phyloP scores from a whole-genome alignment of 2,888 invertebrate species.

The Platycheirus rosarum region DNA sequence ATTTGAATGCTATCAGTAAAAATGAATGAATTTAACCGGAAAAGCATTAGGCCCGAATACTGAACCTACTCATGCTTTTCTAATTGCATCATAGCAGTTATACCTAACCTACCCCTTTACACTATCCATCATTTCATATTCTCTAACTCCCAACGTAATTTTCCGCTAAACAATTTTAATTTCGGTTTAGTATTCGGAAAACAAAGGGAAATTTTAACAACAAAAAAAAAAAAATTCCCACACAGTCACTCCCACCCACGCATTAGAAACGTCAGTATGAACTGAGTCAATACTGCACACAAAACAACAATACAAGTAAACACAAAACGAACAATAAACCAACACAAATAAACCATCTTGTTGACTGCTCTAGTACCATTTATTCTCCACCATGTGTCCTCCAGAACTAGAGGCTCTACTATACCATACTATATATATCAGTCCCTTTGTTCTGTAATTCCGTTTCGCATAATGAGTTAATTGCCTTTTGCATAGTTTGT shows the following conservation, averaged over 20 bases:
- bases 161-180: constrained; percentile 51
- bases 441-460: constrained; percentile 65
- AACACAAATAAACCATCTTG: constrained; percentile 24
- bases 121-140: not conserved
- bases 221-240: too few species aligned
- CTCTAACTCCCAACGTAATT: constrained; percentile 44
- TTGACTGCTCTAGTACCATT: constrained; percentile 42
- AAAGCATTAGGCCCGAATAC: too few species aligned
- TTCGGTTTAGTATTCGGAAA: constrained; percentile 55
- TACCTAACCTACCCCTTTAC: not conserved
- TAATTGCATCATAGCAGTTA: too few species aligned
- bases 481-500: constrained; percentile 71
- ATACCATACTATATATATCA: not conserved
- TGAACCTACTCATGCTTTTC: too few species aligned
- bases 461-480: constrained; percentile 73
- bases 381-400: not conserved
- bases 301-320: too few species aligned
- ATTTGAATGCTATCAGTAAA: too few species aligned
- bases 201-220: constrained; percentile 39
- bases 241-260: not conserved
- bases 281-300: constrained; percentile 33
- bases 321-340: not conserved
- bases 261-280: constrained; percentile 9
- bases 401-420: not conserved
- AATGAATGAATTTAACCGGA: too few species aligned